Base-by-base conservation (phyloP, 2,797 vertebrate genomes). In the Nothura maculosa region DNA sequence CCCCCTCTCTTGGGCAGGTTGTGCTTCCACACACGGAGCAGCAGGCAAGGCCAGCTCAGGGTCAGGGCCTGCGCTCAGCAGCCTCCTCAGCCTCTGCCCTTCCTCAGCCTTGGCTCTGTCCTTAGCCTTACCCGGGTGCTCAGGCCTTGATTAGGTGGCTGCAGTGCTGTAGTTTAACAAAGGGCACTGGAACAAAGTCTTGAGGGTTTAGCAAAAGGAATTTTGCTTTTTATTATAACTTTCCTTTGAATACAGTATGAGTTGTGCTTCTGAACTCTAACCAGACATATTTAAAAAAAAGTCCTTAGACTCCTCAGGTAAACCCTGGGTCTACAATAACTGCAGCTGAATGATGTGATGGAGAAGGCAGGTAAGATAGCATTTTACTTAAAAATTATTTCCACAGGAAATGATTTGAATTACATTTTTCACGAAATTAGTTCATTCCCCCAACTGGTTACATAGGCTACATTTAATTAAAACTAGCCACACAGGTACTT, bases 341-440 rank as follows among this genome's bases (percentile, higher is more conserved):
- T 97, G 96, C 70, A 97, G 95, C 94, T 77, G 62, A 87, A 93
- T 85, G 91, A 96, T 72, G 86, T 89, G 87, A 92, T 82, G 92
- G 87, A 89, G 88, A 96, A 97, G 95, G 96, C 96, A 96, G 91
- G 82, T 93, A 92, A 87, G 93, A 96, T 82, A 97, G 95, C 87
- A 83, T 95, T 97, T 97, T 98, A 96, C 85, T 96, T 97, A 96
- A 97, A 97, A 97, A 96, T 96, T 98, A 99, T 99, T 99, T 99
- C 99, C 98, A 99, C 98, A 99, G 99, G 99, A 99, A 99, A 99
- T 98, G 97, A 98, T 98, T 96, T 94, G 97, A 98, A 98, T 94
- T 97, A 98, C 96, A 95, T 95, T 97, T 97, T 90, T 92, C 96
- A 98, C 82, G 91, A 97, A 96, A 98, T 95, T 93, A 96, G 97